Percentiles rank a stretch among this genome's conserved stretches.
Evolutionary conservation across 1,140 invertebrate genomes (phyloP).

Genomic region (Trigoniulus corallinus): DNA sequence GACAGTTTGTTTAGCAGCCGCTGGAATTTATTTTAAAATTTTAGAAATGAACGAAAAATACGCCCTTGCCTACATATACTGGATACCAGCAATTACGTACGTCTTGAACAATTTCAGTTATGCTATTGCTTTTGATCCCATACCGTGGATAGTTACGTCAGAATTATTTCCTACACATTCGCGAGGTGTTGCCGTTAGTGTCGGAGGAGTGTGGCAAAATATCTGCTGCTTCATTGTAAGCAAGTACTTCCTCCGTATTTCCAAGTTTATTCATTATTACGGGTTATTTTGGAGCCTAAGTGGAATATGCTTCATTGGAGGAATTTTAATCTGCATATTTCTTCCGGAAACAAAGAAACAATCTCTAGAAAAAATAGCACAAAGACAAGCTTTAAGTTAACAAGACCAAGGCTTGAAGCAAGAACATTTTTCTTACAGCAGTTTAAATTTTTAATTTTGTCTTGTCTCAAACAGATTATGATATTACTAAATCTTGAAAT

Average conservation of each 20-base stretch:
- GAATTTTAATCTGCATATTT: not conserved
- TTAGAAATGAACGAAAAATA: not conserved
- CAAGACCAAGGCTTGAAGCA: too few species aligned
- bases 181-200: not conserved
- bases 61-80: not conserved
- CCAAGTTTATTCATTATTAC: too few species aligned
- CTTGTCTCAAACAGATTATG: too few species aligned
- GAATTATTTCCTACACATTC: not conserved
- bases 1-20: not conserved
- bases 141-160: not conserved
- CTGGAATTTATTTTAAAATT: not conserved
- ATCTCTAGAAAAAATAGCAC: not conserved
- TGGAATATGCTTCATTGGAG: not conserved
- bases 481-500: too few species aligned
- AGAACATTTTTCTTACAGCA: too few species aligned
- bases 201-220: not conserved
- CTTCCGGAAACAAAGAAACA: not conserved
- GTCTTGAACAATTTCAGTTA: not conserved
- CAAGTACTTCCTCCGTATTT: too few species aligned
- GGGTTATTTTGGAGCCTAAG: too few species aligned
- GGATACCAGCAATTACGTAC: not conserved
- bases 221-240: not conserved
- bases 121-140: not conserved
- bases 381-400: too few species aligned
- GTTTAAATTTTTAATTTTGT: too few species aligned